These are phyloP conservation scores for Cancer borealis DNA, from an alignment of 2,888 invertebrate species.

Conservation along the genomic window DNA sequence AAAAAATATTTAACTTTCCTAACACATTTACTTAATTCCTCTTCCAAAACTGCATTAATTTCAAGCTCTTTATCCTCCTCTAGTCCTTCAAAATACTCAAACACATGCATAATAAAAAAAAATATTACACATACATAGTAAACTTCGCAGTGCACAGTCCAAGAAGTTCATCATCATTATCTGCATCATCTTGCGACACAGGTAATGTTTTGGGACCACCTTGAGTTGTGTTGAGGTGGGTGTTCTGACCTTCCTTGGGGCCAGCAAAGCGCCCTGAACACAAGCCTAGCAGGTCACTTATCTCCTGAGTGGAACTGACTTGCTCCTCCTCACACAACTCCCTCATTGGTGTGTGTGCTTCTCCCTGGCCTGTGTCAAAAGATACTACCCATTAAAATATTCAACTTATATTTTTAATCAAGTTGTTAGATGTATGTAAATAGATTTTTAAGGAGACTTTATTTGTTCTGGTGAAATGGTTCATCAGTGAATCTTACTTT, in stretches of 20 bases:
- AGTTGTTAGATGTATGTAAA: not conserved
- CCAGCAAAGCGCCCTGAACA: conserved; percentile 83
- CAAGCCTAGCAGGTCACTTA: conserved; percentile 80
- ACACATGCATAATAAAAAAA: not conserved
- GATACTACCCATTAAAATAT: not conserved
- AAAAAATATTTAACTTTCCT: too few species aligned
- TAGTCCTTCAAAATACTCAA: not conserved
- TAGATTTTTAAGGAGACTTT: too few species aligned
- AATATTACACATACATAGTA: conserved; percentile 16
- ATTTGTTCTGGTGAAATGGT: too few species aligned
- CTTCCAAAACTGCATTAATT: too few species aligned
- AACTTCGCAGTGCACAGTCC: conserved; percentile 78
- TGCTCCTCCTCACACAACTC: conserved; percentile 59
- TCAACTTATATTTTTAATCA: not conserved
- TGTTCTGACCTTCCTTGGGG: not conserved
- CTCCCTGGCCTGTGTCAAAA: conserved; percentile 21
- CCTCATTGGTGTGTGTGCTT: not conserved
- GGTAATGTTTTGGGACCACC: conserved; percentile 9
- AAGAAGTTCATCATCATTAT: conserved; percentile 73
- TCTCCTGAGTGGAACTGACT: conserved; percentile 67
- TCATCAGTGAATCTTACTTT: too few species aligned
- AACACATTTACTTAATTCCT: too few species aligned
- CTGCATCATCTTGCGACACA: not conserved
- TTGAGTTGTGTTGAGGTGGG: not conserved
- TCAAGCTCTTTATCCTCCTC: too few species aligned